A percentile compares a stretch with the other conserved stretches of the same genome.
Conservation (phyloP, 1,140 invertebrate genomes). For the Pseudoatta argentina region DNA sequence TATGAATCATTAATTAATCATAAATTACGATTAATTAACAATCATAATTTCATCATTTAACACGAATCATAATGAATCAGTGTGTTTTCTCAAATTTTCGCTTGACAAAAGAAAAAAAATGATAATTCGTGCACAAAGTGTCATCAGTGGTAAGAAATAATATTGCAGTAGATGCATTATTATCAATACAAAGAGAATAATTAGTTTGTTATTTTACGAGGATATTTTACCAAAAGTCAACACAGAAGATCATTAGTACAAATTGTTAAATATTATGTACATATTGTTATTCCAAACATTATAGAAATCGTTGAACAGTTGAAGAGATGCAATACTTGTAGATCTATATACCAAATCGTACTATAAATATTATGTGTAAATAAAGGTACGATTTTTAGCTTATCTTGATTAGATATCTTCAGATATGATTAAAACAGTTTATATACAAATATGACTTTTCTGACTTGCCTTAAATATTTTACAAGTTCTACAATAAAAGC, state of each 20-base stretch:
- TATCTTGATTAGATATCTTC: neutral
- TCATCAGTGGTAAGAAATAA: constrained; percentile 12
- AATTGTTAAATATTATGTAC: constrained; percentile 72
- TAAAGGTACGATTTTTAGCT: neutral
- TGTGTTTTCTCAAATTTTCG: neutral
- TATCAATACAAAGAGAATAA: constrained; percentile 39
- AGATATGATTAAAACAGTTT: neutral
- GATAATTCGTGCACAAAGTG: constrained; percentile 29
- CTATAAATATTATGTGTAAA: constrained; percentile 8
- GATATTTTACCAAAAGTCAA: constrained; percentile 18
- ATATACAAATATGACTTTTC: neutral
- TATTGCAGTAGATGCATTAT: constrained; percentile 12
- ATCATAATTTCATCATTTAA: constrained; percentile 43
- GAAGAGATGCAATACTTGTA: constrained; percentile 36
- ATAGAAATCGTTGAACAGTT: constrained; percentile 67
- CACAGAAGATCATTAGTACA: constrained; percentile 65
- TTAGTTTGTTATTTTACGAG: constrained; percentile 52
- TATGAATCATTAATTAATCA: constrained; percentile 15
- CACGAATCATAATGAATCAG: constrained; percentile 19
- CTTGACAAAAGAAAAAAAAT: constrained; percentile 1
- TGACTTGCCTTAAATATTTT: neutral
- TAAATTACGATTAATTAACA: no score
- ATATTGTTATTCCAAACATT: constrained; percentile 69
- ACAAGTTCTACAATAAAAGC: neutral
- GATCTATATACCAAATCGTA: constrained; percentile 26